Conservation (phyloP, 2,797 vertebrate genomes). For the Novumbra hubbsi region DNA sequence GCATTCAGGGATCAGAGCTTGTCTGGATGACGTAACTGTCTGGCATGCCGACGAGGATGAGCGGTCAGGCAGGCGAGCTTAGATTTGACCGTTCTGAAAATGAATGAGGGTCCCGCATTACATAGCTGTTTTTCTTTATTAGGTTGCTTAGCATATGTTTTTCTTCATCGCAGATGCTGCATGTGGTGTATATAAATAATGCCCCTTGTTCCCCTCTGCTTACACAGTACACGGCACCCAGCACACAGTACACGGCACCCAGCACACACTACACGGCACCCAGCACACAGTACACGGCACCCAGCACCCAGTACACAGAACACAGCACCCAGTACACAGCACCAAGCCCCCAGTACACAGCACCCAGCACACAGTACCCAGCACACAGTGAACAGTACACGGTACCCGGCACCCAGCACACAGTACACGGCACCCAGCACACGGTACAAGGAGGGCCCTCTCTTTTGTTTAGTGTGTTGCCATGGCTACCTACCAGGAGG, state of each 20-base stretch:
- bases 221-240: too few relatives aligned
- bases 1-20: constrained; percentile 14
- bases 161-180: not conserved
- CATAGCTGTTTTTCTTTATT: too few relatives aligned
- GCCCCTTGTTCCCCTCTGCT: constrained; percentile 20
- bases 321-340: too few relatives aligned
- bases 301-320: too few relatives aligned
- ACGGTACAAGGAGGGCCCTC: constrained; percentile 57
- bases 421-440: too few relatives aligned
- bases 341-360: too few relatives aligned
- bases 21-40: constrained; percentile 36
- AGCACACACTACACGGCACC: too few relatives aligned
- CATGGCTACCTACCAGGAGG: constrained; percentile 62
- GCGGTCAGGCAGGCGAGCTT: not conserved
- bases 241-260: too few relatives aligned
- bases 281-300: too few relatives aligned
- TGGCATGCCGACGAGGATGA: not conserved
- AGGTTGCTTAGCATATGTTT: not conserved
- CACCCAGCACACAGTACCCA: too few relatives aligned
- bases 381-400: constrained; percentile 49
- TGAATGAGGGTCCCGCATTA: not conserved
- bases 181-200: not conserved
- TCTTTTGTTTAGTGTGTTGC: constrained; percentile 67
- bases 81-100: not conserved
- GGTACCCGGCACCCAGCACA: too few relatives aligned